Base-by-base conservation (phyloP, 2,113 vertebrate species). In the Vicugna pacos region DNA sequence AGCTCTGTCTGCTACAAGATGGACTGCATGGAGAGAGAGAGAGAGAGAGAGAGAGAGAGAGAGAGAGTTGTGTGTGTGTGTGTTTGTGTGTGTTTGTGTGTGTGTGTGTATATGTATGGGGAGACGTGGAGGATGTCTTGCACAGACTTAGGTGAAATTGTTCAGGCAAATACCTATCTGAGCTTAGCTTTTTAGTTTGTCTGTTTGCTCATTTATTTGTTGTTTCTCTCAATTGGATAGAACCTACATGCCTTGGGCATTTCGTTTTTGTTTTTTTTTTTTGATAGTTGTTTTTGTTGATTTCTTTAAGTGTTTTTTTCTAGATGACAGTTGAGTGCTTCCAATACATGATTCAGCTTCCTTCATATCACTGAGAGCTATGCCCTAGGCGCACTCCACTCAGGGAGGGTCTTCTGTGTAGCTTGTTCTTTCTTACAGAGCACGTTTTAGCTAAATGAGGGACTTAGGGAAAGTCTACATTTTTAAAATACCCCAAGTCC, bases 271-370 rank as follows among this genome's bases (percentile, higher is more conserved):
- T 42, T 42, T 42, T 42, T 42, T 50, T 35, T 92, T n/a, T 56
- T 46, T 26, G 28, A 89, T n/a, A 30, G 17, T 9, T 48, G 48
- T 56, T 52, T n/a, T 46, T 79, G 7, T 88, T 89, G 64, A 19
- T 58, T 50, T 73, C 56, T 84, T 90, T 2, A 85, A 79, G 12
- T 91, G 22, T 82, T 81, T 91, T 93, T 93, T 28, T 64, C 58
- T 64, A 26, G 32, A 28, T 38, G n/a, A 20, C 76, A 38, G 70
- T 82, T 89, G 22, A 52, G 12, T 38, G 87, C 46, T 86, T n/a
- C 52, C 28, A 42, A 14, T 42, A 19, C 24, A 58, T 46, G 22
- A 9, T 75, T 96, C n/a, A 5, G 20, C 13, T 50, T 80, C n/a
- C 35, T n/a, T 80, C 62, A 35, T 26, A 58, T 82, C 50, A 81